phyloP scores from a whole-genome alignment of 2,113 vertebrate species.

The Tychaedon coryphoeus region DNA sequence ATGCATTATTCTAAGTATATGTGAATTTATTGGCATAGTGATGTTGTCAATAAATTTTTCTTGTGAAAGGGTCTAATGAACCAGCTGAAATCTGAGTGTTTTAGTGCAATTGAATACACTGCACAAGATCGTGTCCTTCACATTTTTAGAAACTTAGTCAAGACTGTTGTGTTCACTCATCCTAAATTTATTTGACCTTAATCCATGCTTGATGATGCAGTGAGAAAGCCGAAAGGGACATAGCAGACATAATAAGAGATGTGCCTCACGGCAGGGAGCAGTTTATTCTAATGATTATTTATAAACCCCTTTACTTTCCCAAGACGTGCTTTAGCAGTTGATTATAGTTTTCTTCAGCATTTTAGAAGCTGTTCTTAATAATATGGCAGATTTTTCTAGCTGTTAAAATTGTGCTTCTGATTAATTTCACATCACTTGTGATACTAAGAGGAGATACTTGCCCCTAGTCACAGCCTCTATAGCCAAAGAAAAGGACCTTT shows the following conservation, averaged over 20 bases:
- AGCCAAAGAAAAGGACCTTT: neutral
- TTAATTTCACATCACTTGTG: neutral
- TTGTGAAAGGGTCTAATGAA: neutral
- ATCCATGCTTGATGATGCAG: slow-evolving; percentile 39
- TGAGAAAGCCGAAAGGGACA: slow-evolving; percentile 20
- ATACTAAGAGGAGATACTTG: neutral
- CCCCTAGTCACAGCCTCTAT: neutral
- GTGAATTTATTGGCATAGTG: neutral
- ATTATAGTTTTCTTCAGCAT: neutral
- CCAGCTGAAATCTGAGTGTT: neutral
- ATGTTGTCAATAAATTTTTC: neutral
- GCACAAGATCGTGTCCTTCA: neutral
- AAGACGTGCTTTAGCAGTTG: neutral
- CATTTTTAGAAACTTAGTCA: slow-evolving; percentile 19
- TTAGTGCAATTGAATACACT: neutral
- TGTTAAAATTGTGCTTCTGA: neutral
- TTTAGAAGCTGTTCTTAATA: slow-evolving; percentile 11
- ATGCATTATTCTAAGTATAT: neutral
- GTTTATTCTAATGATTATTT: slow-evolving; percentile 52
- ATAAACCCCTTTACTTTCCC: slow-evolving; percentile 29
- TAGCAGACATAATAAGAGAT: slow-evolving; percentile 15
- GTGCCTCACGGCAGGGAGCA: slow-evolving; percentile 30
- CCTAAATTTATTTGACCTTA: slow-evolving; percentile 50
- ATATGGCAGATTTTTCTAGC: neutral
- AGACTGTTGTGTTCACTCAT: slow-evolving; percentile 15